Percentiles rank a stretch among this genome's conserved stretches.
Conservation (phyloP, 2,797 vertebrate genomes). For the Sphenodon punctatus region DNA sequence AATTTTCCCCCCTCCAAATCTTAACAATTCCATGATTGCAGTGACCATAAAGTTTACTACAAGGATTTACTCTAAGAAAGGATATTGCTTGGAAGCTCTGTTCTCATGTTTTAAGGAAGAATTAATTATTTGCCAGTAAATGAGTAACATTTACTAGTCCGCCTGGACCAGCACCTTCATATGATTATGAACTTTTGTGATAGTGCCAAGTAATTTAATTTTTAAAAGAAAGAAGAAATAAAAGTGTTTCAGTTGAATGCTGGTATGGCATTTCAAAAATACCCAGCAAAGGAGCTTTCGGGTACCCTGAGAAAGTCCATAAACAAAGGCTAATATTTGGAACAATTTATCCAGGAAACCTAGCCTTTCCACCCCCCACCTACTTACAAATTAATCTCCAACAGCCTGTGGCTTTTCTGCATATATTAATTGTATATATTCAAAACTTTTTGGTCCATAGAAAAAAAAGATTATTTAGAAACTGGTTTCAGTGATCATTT, state of each 20-base stretch:
- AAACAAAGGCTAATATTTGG: slow-evolving; percentile 53
- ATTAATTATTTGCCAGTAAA: slow-evolving; percentile 26
- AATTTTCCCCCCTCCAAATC: slow-evolving; percentile 15
- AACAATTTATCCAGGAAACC: slow-evolving; percentile 53
- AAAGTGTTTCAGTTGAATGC: slow-evolving; percentile 53
- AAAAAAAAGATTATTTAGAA: slow-evolving; percentile 13
- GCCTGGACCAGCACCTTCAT: slow-evolving; percentile 49
- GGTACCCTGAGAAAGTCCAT: slow-evolving; percentile 42
- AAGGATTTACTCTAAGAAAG: not conserved
- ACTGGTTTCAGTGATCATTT: not conserved
- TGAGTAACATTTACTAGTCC: slow-evolving; percentile 60
- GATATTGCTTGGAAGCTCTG: accelerated
- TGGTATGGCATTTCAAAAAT: slow-evolving; percentile 56
- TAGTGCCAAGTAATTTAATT: slow-evolving; percentile 56
- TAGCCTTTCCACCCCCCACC: not conserved
- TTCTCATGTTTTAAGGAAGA: not conserved
- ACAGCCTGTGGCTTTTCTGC: slow-evolving; percentile 20
- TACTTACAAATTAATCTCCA: slow-evolving; percentile 31
- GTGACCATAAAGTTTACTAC: not conserved
- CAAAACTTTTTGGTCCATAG: not conserved
- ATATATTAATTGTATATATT: not conserved
- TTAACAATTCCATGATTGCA: slow-evolving; percentile 11
- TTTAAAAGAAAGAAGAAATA: slow-evolving; percentile 64
- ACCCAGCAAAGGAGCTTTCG: slow-evolving; percentile 49
- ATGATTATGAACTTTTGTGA: slow-evolving; percentile 52